Evolutionary conservation across 2,888 invertebrate species (phyloP).

Genomic region (Pogonocherus hispidulus): DNA sequence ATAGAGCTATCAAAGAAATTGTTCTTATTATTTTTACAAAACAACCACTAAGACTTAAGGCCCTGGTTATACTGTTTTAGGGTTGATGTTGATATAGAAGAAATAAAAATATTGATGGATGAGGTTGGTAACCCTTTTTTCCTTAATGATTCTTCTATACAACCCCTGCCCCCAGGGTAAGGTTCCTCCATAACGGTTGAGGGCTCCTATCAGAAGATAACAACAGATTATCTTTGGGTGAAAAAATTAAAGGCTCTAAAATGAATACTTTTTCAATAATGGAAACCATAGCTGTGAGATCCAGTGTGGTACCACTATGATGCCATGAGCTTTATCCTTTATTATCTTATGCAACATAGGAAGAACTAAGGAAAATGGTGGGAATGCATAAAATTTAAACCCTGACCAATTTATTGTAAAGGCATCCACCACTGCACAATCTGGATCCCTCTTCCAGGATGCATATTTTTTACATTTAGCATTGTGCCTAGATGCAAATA

Average conservation of each 20-base stretch:
- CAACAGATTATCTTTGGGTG: slow-evolving; percentile 24
- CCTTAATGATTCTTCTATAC: slow-evolving; percentile 23
- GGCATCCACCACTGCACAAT: slow-evolving; percentile 12
- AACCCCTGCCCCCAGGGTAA: slow-evolving; percentile 41
- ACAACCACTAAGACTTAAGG: slow-evolving; percentile 20
- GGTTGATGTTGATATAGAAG: slow-evolving; percentile 21
- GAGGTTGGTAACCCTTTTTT: slow-evolving; percentile 19
- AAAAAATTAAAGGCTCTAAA: slow-evolving; percentile 16
- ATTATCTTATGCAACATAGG: slow-evolving; percentile 14
- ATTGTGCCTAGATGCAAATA: slow-evolving; percentile 18
- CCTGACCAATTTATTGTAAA: slow-evolving; percentile 24
- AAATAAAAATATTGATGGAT: slow-evolving; percentile 26
- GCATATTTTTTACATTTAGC: slow-evolving; percentile 24
- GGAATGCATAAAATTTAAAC: slow-evolving; percentile 21
- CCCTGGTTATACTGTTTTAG: slow-evolving; percentile 24
- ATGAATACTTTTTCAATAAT: too few species aligned
- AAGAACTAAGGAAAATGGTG: background rate
- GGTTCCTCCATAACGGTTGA: slow-evolving; percentile 42
- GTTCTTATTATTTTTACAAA: slow-evolving; percentile 9
- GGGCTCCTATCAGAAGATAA: slow-evolving; percentile 33
- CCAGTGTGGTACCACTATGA: slow-evolving; percentile 22
- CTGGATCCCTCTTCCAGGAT: slow-evolving; percentile 24
- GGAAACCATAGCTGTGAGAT: background rate
- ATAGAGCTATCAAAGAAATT: slow-evolving; percentile 3
- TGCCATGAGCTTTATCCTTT: slow-evolving; percentile 5